A percentile compares a stretch with the other conserved stretches of the same genome.
Conservation (phyloP, 2,888 invertebrate species). For the Lissocephala sabroskyi region DNA sequence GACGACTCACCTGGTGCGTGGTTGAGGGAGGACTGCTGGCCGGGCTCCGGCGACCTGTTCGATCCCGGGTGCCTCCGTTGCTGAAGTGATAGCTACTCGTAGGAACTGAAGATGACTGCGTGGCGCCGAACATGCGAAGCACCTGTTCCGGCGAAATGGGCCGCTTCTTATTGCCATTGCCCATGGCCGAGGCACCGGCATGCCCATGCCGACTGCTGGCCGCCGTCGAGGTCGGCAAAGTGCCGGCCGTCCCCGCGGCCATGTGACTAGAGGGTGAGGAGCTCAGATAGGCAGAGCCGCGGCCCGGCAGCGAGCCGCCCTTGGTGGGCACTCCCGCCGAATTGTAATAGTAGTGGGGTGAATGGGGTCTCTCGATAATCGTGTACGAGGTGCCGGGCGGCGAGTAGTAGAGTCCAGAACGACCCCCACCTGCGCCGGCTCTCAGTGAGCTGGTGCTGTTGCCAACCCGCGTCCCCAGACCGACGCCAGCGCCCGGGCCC, state of each 20-base stretch:
- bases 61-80: slow-evolving; percentile 72
- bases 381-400: slow-evolving; percentile 92
- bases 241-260: slow-evolving; percentile 72
- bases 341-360: slow-evolving; percentile 76
- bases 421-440: slow-evolving; percentile 73
- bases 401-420: slow-evolving; percentile 86
- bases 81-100: slow-evolving; percentile 73
- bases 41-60: slow-evolving; percentile 75
- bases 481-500: slow-evolving; percentile 28
- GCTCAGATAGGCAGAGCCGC: slow-evolving; percentile 81
- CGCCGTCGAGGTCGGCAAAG: slow-evolving; percentile 68
- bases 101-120: slow-evolving; percentile 74
- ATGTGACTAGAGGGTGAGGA: slow-evolving; percentile 76
- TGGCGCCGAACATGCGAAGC: slow-evolving; percentile 78
- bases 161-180: slow-evolving; percentile 76
- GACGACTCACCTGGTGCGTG: slow-evolving; percentile 78
- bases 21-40: slow-evolving; percentile 86
- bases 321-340: slow-evolving; percentile 71
- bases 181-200: slow-evolving; percentile 62
- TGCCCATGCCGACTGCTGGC: slow-evolving; percentile 73
- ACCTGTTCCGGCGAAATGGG: slow-evolving; percentile 91
- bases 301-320: slow-evolving; percentile 71
- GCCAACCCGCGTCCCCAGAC: slow-evolving; percentile 55
- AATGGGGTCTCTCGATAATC: slow-evolving; percentile 86
- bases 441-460: slow-evolving; percentile 73